Evolutionary conservation across 2,113 vertebrate genomes (phyloP).

Genomic region (Acinonyx jubatus): DNA sequence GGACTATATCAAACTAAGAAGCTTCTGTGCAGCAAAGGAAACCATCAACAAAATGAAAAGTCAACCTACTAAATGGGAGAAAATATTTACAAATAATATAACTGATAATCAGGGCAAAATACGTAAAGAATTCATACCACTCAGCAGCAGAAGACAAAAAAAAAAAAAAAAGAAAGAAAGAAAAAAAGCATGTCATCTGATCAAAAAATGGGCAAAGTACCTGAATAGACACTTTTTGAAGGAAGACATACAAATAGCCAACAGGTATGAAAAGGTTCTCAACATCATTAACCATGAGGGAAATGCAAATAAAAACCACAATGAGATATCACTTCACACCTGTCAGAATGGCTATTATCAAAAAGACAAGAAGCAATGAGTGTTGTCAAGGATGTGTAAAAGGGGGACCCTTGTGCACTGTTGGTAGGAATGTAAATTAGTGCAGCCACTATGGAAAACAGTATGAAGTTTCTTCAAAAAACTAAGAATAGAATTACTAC

Average conservation of each 20-base stretch:
- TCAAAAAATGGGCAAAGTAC: background rate
- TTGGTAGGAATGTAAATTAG: background rate
- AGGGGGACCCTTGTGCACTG: background rate
- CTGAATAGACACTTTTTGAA: background rate
- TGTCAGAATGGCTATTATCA: background rate
- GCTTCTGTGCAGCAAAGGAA: background rate
- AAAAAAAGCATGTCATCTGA: background rate
- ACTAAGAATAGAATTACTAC: background rate
- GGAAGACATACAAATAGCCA: background rate
- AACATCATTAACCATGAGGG: background rate
- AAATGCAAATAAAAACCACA: background rate
- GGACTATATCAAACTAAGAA: background rate
- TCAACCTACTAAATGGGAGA: background rate
- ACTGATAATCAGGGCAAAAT: background rate
- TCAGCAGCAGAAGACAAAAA: background rate
- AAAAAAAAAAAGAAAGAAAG: background rate
- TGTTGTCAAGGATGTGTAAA: background rate
- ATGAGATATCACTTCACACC: background rate
- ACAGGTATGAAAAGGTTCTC: background rate
- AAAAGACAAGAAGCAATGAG: background rate
- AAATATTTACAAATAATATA: background rate
- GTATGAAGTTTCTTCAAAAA: background rate
- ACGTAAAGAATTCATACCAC: background rate
- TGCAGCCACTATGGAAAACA: background rate
- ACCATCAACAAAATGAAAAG: background rate